Conservation (phyloP, 2,888 invertebrate genomes). For the Psylliodes chrysocephalus region DNA sequence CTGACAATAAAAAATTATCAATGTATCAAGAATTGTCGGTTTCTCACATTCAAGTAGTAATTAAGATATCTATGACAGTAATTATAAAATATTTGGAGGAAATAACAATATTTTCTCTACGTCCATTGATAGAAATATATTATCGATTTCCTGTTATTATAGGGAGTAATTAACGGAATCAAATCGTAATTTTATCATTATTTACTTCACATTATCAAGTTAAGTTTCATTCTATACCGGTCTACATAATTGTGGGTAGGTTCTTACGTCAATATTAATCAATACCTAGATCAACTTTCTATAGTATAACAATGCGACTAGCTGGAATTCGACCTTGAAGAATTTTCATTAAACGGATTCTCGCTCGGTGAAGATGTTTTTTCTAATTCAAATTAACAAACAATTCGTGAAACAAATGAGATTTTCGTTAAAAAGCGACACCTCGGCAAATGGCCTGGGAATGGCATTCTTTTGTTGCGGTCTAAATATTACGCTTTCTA, state of each 20-base stretch:
- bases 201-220: conserved; percentile 7
- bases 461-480: conserved; percentile 44
- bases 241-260: conserved; percentile 10
- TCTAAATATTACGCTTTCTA: conserved; percentile 50
- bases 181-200: conserved; percentile 5
- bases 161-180: no score
- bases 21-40: no score
- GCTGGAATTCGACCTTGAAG: conserved; percentile 23
- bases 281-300: conserved; percentile 23
- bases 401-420: conserved; percentile 4
- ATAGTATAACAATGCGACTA: conserved; percentile 17
- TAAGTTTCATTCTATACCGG: neutral
- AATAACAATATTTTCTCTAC: no score
- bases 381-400: neutral
- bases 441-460: neutral
- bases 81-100: no score
- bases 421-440: conserved; percentile 14
- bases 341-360: conserved; percentile 5
- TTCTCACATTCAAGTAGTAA: no score
- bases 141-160: no score
- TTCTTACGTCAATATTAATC: conserved; percentile 5
- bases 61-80: no score
- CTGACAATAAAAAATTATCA: no score
- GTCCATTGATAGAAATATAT: no score
- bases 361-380: neutral